A percentile compares a stretch with the other conserved stretches of the same genome.
These are phyloP conservation scores for Pelosia muscerda DNA, from an alignment of 2,888 invertebrate genomes.

Conservation along the genomic window DNA sequence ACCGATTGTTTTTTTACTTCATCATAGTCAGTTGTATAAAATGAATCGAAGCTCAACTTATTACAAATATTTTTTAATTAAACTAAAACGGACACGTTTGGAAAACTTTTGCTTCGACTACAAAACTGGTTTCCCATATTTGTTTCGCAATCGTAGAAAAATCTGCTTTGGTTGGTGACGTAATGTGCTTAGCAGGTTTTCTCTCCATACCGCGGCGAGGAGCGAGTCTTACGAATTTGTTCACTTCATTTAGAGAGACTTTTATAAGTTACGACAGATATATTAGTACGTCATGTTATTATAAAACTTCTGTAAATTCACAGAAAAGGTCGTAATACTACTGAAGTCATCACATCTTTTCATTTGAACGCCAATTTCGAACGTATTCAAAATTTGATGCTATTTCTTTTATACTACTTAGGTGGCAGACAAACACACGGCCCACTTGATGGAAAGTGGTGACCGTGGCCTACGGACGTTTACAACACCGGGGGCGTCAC, in stretches of 20 bases:
- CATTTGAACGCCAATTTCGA: no score
- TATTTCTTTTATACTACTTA: no score
- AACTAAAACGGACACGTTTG: neutral
- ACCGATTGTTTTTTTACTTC: no score
- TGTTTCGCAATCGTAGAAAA: conserved; percentile 29
- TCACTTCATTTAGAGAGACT: neutral
- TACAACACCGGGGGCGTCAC: no score
- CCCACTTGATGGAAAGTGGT: no score
- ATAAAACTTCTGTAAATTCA: no score
- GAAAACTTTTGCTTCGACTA: neutral
- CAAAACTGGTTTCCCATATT: conserved; percentile 17
- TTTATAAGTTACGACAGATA: neutral
- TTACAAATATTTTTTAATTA: neutral
- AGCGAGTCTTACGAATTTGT: neutral
- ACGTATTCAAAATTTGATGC: no score
- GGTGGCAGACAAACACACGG: no score
- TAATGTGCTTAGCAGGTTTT: conserved; percentile 27
- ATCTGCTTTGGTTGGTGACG: conserved; percentile 18
- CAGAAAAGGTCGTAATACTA: no score
- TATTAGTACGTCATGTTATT: neutral
- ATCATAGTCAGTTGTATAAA: no score
- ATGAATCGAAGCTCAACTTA: neutral
- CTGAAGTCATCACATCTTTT: no score
- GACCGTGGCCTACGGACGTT: no score
- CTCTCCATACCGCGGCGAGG: conserved; percentile 2